phyloP scores from a whole-genome alignment of 2,113 vertebrate species.

The Taurulus bubalis region DNA sequence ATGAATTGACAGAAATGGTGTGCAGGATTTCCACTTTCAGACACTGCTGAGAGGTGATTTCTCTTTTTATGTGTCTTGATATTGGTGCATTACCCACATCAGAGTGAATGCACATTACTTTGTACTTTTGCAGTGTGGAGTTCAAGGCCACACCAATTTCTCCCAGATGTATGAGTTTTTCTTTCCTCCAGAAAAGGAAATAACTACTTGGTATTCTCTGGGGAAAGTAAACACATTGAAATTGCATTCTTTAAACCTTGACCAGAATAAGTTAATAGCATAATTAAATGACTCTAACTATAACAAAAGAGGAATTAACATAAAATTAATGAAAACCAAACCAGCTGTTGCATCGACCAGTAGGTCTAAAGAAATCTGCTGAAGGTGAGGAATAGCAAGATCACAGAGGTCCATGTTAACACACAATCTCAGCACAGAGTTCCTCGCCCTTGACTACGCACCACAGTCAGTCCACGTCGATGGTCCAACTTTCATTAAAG shows the following conservation, averaged over 20 bases:
- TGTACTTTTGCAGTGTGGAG: background rate
- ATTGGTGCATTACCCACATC: slow-evolving; percentile 1
- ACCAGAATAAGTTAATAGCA: background rate
- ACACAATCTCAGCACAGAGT: background rate
- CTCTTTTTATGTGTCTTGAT: background rate
- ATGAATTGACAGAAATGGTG: background rate
- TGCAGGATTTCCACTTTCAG: background rate
- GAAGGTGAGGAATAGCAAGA: slow-evolving; percentile 5
- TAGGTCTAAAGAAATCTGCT: slow-evolving; percentile 6
- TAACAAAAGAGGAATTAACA: background rate
- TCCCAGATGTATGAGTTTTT: background rate
- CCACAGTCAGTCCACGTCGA: background rate
- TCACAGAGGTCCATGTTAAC: background rate
- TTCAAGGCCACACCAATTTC: background rate
- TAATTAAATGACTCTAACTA: background rate
- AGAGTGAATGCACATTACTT: background rate
- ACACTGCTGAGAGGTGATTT: background rate
- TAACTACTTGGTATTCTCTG: background rate
- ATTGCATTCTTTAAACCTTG: background rate
- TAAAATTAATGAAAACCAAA: background rate
- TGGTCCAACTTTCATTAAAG: slow-evolving; percentile 29
- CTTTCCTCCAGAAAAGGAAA: background rate
- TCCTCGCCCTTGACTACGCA: slow-evolving; percentile 3
- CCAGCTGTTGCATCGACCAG: background rate
- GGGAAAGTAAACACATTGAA: background rate